phyloP scores from a whole-genome alignment of 2,113 vertebrate species.

The Lethenteron camtschaticum region DNA sequence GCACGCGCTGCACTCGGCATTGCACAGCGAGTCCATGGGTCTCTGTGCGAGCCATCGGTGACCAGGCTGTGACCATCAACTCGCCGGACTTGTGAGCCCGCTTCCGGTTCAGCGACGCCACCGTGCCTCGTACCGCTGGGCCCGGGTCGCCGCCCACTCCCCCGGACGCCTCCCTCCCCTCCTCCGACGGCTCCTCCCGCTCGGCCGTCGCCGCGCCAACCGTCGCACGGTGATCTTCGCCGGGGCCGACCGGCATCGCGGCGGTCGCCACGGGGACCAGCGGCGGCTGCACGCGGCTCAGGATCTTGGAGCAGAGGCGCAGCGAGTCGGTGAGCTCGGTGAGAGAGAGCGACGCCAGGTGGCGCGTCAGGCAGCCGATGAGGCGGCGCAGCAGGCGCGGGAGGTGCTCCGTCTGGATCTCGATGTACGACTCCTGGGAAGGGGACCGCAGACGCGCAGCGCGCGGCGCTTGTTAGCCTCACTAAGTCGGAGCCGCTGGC shows the following conservation, averaged over 20 bases:
- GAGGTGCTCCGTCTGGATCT: slow-evolving; percentile 94
- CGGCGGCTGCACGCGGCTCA: slow-evolving; percentile 88
- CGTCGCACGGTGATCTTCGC: not conserved
- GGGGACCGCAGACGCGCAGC: not conserved
- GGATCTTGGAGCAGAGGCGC: slow-evolving; percentile 88
- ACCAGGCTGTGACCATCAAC: too few relatives aligned
- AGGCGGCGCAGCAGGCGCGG: slow-evolving; percentile 79
- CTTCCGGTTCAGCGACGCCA: slow-evolving; percentile 22
- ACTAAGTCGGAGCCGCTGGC: too few relatives aligned
- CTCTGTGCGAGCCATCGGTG: too few relatives aligned
- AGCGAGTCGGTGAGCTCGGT: slow-evolving; percentile 73
- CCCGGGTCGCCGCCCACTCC: not conserved
- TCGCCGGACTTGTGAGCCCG: not conserved
- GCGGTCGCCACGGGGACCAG: slow-evolving; percentile 48
- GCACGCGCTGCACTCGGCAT: too few relatives aligned
- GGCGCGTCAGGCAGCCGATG: slow-evolving; percentile 64
- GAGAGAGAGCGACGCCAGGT: slow-evolving; percentile 52
- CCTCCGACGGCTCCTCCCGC: not conserved
- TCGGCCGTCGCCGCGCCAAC: not conserved
- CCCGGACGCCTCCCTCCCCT: not conserved
- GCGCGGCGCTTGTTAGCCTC: too few relatives aligned
- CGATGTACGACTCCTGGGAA: slow-evolving; percentile 77
- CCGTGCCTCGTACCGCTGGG: not conserved
- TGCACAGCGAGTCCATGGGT: too few relatives aligned
- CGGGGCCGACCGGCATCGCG: not conserved